A percentile compares a stretch with the other conserved stretches of the same genome.
These are phyloP conservation scores for Plectropomus leopardus DNA, from an alignment of 2,113 vertebrate genomes.

Conservation along the genomic window DNA sequence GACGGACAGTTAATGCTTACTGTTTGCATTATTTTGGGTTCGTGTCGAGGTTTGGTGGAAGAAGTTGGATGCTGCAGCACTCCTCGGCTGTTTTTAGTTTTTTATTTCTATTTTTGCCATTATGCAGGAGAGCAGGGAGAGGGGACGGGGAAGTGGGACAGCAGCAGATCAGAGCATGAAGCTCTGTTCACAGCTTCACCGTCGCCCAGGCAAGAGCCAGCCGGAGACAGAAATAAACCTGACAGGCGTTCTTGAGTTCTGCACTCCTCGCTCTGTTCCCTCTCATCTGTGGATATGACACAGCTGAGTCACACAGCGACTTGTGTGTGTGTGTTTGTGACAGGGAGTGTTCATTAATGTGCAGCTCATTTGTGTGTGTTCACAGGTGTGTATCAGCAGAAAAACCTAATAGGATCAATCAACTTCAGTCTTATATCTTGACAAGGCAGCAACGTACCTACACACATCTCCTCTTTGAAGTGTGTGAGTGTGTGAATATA, in stretches of 20 bases:
- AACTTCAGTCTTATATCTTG: slow-evolving; percentile 48
- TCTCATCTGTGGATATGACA: slow-evolving; percentile 62
- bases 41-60: background rate
- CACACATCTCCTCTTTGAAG: slow-evolving; percentile 33
- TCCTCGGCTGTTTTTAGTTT: background rate
- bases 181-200: slow-evolving; percentile 1
- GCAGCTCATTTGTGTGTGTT: slow-evolving; percentile 25
- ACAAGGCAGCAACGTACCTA: slow-evolving; percentile 48
- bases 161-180: slow-evolving; percentile 61
- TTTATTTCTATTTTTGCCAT: slow-evolving; percentile 7
- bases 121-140: background rate
- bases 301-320: slow-evolving; percentile 58
- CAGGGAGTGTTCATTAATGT: background rate
- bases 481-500: slow-evolving; percentile 11
- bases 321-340: background rate
- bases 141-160: slow-evolving; percentile 44
- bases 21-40: background rate
- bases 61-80: background rate
- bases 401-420: slow-evolving; percentile 68
- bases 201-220: slow-evolving; percentile 15
- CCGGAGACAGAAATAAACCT: slow-evolving; percentile 63
- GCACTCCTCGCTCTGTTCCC: slow-evolving; percentile 62
- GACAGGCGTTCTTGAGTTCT: slow-evolving; percentile 65
- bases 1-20: background rate
- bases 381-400: slow-evolving; percentile 38